phyloP scores from a whole-genome alignment of 35 echinoderm and acorn worm genomes.

The Patiria miniata region DNA sequence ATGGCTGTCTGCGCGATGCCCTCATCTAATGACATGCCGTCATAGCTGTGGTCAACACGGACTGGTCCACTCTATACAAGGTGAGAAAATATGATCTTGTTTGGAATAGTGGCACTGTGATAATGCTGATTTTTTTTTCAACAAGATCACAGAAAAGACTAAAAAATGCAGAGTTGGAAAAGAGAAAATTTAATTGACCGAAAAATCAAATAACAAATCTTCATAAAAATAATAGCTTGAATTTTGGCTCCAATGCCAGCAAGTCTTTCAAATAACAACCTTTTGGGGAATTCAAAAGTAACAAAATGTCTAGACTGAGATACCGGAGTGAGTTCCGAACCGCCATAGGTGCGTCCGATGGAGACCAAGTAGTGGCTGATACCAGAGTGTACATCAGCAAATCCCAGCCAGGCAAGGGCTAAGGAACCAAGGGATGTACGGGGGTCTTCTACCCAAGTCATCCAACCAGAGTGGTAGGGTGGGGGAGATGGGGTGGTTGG shows the following conservation, averaged over 20 bases:
- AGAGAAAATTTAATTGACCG: too few relatives aligned
- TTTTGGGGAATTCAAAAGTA: too few relatives aligned
- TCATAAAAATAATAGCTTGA: too few relatives aligned
- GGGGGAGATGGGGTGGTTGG: background rate
- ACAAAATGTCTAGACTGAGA: too few relatives aligned
- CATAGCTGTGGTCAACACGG: background rate
- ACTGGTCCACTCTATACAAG: background rate
- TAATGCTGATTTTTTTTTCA: too few relatives aligned
- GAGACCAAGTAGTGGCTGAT: constrained; percentile 36
- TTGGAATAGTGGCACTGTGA: too few relatives aligned
- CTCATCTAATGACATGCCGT: background rate
- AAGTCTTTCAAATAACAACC: too few relatives aligned
- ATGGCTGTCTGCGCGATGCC: background rate
- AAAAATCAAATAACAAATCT: too few relatives aligned
- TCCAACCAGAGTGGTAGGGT: constrained; percentile 32
- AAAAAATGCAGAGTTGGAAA: too few relatives aligned
- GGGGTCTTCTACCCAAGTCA: constrained; percentile 25
- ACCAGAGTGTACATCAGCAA: constrained; percentile 43
- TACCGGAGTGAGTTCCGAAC: constrained; percentile 33
- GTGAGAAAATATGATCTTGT: too few relatives aligned
- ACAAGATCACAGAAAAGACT: too few relatives aligned
- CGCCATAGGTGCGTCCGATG: constrained; percentile 24
- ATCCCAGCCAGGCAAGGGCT: constrained; percentile 50
- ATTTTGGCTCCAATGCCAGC: too few relatives aligned
- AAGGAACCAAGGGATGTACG: background rate